Base-by-base conservation (phyloP, 2,888 invertebrate genomes). In the Trimorus sp. region DNA sequence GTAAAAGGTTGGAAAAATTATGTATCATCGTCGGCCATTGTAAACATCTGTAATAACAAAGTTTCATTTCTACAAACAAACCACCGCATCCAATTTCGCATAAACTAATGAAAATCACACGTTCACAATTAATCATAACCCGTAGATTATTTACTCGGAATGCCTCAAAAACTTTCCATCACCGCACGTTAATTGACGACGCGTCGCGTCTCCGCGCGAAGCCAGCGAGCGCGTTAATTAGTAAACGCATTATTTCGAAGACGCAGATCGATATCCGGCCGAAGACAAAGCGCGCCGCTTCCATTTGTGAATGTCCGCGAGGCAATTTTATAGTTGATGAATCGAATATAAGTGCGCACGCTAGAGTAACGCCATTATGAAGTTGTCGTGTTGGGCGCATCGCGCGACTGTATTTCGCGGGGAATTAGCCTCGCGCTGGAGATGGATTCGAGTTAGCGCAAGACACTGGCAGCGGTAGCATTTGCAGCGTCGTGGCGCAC, bases 391-490 rank as follows among this genome's bases (percentile, higher is more conserved):
- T 68, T 26, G 7, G 66, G 65, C 15, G 70, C 65, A 73, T 70
- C 53, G 68, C 63, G 58, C 75, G 71, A 83, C 80, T 86, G 83
- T 83, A 84, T 83, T 85, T 83, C 83, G 83, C 62, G 71, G 69
- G 71, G 83, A 85, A 84, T 83, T 85, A 85, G 84, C 84, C 77
- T 62, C 38, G 58, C 69, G 65, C 45, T 59, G 83, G 79, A 88
- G 87, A 88, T 87, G 86, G 84, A 88, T 88, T 86, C 68, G 85
- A 87, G 86, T 87, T 87, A 83, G 86, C 70, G 80, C 76, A 85
- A 87, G 86, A 86, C 83, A 80, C 62, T 60, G 69, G 70, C 51
- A 65, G 58, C 15, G 68, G 60, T 58, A 60, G 71, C 51, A 74
- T 78, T 77, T 73, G 76, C 69, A 76, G 65, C 56, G 36, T 65